These are phyloP conservation scores for Zaprionus kolodkinae DNA, from an alignment of 1,140 invertebrate species.

Conservation along the genomic window DNA sequence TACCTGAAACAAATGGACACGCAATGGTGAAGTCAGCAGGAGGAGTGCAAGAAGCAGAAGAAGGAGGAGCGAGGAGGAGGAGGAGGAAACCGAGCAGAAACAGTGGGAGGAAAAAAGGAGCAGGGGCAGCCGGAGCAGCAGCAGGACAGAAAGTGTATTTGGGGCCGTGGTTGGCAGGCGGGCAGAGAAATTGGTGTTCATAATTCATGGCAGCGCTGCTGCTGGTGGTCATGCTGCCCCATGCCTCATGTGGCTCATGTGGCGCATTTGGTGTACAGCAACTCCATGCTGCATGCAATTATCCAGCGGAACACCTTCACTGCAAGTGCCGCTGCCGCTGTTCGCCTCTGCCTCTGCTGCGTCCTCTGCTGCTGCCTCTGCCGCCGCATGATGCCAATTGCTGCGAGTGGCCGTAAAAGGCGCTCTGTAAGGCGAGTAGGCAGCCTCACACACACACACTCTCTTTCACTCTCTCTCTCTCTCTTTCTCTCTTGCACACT, in stretches of 20 bases:
- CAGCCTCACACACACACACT: constrained; percentile 14
- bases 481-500: not conserved
- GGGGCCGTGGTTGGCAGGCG: constrained; percentile 4
- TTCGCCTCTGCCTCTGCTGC: constrained; percentile 9
- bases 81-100: not conserved
- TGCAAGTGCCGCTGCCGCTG: constrained; percentile 7
- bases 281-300: constrained; percentile 63
- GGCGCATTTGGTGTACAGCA: constrained; percentile 49
- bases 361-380: constrained; percentile 6
- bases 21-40: constrained; percentile 28
- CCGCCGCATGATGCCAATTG: constrained; percentile 35
- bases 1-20: constrained; percentile 66
- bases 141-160: not conserved
- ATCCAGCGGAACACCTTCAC: constrained; percentile 57
- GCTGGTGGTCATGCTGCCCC: constrained; percentile 26
- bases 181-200: constrained; percentile 62
- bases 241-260: constrained; percentile 33
- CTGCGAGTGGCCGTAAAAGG: constrained; percentile 64
- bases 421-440: constrained; percentile 55
- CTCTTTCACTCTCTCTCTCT: not conserved
- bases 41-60: not conserved
- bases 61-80: not conserved
- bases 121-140: not conserved
- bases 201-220: constrained; percentile 60
- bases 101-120: not conserved